A percentile compares a stretch with the other conserved stretches of the same genome.
phyloP scores from a whole-genome alignment of 2,113 vertebrate species.

The Eonycteris spelaea region DNA sequence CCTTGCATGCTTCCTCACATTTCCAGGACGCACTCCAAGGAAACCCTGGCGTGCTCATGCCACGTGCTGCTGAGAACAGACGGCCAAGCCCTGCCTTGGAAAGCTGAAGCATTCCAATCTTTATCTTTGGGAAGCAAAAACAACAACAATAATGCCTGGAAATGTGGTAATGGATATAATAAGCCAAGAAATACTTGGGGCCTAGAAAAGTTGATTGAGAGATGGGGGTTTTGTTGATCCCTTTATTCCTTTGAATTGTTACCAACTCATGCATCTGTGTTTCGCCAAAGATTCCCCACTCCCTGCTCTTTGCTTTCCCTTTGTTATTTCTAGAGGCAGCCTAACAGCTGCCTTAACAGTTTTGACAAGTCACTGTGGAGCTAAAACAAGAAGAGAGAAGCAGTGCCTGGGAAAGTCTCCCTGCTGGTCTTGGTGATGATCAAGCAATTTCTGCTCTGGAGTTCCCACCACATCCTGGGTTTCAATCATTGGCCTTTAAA shows the following conservation, averaged over 20 bases:
- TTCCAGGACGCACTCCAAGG: not conserved
- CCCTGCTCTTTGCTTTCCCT: not conserved
- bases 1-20: not conserved
- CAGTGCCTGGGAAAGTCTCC: not conserved
- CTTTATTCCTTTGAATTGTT: not conserved
- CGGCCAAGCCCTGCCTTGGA: not conserved
- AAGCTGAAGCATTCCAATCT: not conserved
- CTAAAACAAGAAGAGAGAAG: not conserved
- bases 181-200: not conserved
- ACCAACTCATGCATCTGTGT: fast-evolving
- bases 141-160: not conserved
- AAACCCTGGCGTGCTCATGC: not conserved
- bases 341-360: not conserved
- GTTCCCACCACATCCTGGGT: not conserved
- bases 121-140: not conserved
- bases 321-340: not conserved
- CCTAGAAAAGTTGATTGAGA: not conserved
- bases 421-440: not conserved
- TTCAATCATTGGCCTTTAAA: fast-evolving
- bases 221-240: too few relatives aligned
- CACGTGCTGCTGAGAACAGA: fast-evolving
- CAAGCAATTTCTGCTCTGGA: too few relatives aligned
- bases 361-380: not conserved
- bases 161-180: not conserved
- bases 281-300: not conserved